Base-by-base conservation (phyloP, 2,888 invertebrate genomes). In the Pandemis cinnamomeana region DNA sequence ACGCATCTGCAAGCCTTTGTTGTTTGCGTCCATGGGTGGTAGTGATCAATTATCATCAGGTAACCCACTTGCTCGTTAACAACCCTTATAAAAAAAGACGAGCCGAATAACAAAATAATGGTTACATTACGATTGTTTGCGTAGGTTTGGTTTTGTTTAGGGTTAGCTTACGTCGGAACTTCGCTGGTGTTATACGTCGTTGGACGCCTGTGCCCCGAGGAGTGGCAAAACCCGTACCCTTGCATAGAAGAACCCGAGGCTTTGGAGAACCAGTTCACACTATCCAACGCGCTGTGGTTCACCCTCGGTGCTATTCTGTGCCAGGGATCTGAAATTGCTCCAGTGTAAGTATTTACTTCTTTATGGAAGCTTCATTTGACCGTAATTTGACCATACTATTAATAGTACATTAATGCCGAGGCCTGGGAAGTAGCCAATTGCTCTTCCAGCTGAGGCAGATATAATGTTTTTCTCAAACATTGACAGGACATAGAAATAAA, bases 211-310 rank as follows among this genome's bases (percentile, higher is more conserved):
- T 97, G 97, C 79, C 98, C 98, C 6, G 96, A 96, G 79, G 98
- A 99, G 93, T 98, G 98, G 98, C 96, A 96, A 84, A 98, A 98
- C 92, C 97, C 98, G 0, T 96, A 97, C 93, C 97, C 97, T 0
- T 98, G 97, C 88, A 95, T 97, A 78, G 96, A 97, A 80, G 97
- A 98, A 83, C 97, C 97, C 2, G 96, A 96, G 53, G 96, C 96
- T 77, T 95, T 98, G 67, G 96, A 98, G 89, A 98, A 98, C 93
- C 97, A 97, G 89, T 97, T 98, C 94, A 97, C 96, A 76, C 95
- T 98, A 64, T 95, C 96, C 80, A 98, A 98, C 92, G 97, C 97
- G 77, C 95, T 98, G 74, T 99, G 98, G 98, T 98, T 98, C 90
- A 97, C 97, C 77, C 95, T 98, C 76, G 97, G 97, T 36, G 97